Conservation (phyloP, 2,797 vertebrate genomes). For the Phataginus tetradactyla region DNA sequence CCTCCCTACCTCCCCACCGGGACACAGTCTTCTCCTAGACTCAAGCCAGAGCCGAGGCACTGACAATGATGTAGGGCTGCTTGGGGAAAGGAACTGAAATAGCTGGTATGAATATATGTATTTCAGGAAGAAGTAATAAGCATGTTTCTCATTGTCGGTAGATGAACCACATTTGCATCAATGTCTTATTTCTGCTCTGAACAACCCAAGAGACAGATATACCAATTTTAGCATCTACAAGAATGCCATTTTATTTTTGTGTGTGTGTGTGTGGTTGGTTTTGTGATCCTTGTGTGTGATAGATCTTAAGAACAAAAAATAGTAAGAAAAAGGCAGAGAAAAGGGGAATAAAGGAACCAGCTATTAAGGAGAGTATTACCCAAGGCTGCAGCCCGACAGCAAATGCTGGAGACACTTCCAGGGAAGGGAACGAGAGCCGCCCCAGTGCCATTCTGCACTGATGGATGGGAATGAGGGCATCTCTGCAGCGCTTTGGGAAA, state of each 20-base stretch:
- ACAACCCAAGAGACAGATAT: conserved; percentile 30
- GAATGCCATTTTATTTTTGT: neutral
- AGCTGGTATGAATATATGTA: conserved; percentile 54
- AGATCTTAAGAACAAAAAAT: conserved; percentile 51
- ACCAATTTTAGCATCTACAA: conserved; percentile 24
- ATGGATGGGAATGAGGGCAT: conserved; percentile 80
- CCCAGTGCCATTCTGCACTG: conserved; percentile 69
- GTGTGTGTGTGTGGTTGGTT: neutral
- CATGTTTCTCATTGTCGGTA: neutral
- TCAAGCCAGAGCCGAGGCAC: conserved; percentile 72
- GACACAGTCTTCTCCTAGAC: conserved; percentile 79
- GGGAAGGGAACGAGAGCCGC: conserved; percentile 32
- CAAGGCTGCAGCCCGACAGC: neutral
- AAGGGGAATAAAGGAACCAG: neutral
- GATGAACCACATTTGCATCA: conserved; percentile 20
- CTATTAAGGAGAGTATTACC: neutral
- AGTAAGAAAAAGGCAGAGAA: neutral
- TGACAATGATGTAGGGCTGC: conserved; percentile 81
- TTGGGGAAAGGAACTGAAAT: conserved; percentile 31
- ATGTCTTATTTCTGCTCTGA: conserved; percentile 1
- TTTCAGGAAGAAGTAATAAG: conserved; percentile 57
- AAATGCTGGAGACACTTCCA: neutral
- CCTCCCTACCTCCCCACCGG: conserved; percentile 57
- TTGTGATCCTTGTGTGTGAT: conserved; percentile 24
- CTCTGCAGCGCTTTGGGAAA: conserved; percentile 80